Conservation (phyloP, 2,797 vertebrate species). For the Coregonus sp. region DNA sequence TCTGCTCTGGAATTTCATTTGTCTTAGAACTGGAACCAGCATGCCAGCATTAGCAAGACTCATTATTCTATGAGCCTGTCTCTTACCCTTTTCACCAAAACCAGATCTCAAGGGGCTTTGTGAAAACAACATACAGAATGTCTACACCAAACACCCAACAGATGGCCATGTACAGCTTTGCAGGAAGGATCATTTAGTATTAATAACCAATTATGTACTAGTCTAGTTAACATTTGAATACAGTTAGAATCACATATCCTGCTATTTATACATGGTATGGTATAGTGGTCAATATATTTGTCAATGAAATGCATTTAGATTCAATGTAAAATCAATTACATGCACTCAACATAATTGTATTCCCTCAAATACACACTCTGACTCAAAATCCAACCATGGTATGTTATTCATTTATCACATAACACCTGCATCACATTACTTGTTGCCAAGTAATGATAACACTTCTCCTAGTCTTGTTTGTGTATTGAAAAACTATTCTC, state of each 20-base stretch:
- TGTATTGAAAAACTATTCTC: neutral
- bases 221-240: neutral
- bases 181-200: neutral
- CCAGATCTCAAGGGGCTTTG: neutral
- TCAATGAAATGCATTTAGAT: neutral
- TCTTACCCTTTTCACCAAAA: neutral
- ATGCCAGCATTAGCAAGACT: slow-evolving; percentile 6
- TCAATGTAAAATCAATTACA: neutral
- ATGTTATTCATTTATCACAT: neutral
- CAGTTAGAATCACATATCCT: neutral
- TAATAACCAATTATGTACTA: neutral
- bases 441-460: neutral
- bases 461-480: neutral
- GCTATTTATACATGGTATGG: neutral
- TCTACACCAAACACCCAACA: neutral
- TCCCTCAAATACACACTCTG: neutral
- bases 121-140: neutral
- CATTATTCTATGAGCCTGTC: slow-evolving; percentile 1
- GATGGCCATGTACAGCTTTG: neutral
- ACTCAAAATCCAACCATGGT: neutral
- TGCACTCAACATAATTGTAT: neutral
- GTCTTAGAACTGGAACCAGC: slow-evolving; percentile 37
- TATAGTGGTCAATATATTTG: slow-evolving; percentile 1
- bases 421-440: neutral
- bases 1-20: slow-evolving; percentile 36